phyloP scores from a whole-genome alignment of 23 tunicate genomes.

The Aplidium turbinatum region DNA sequence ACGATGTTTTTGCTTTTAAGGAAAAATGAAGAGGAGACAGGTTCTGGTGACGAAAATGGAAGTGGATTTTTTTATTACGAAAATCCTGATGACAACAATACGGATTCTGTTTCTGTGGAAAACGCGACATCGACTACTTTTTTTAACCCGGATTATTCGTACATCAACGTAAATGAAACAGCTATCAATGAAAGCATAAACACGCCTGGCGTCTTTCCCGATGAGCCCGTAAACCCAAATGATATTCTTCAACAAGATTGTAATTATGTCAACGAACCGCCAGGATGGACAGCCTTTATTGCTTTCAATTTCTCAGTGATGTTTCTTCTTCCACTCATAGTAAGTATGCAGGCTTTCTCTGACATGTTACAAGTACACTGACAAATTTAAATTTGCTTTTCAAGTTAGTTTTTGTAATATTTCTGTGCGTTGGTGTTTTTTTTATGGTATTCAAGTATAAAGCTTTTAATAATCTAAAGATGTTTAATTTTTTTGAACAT shows the following conservation, averaged over 20 bases:
- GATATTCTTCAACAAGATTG: neutral
- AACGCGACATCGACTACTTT: neutral
- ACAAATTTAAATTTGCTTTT: too few relatives aligned
- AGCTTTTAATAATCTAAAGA: too few relatives aligned
- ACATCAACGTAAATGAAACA: neutral
- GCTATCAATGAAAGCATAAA: neutral
- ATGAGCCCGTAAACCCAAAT: neutral
- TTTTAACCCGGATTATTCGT: neutral
- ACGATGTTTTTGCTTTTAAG: too few relatives aligned
- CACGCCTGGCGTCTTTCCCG: neutral
- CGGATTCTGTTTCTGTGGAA: neutral
- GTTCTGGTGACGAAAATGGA: too few relatives aligned
- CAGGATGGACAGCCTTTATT: constrained; percentile 36
- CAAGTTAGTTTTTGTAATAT: too few relatives aligned
- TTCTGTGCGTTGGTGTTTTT: too few relatives aligned
- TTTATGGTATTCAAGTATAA: too few relatives aligned
- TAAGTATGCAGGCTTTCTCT: neutral
- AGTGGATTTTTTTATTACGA: too few relatives aligned
- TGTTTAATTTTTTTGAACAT: too few relatives aligned
- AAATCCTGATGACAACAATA: neutral
- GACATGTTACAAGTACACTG: too few relatives aligned
- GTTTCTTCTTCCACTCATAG: constrained; percentile 57
- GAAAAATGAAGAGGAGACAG: too few relatives aligned
- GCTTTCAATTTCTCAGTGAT: constrained; percentile 42
- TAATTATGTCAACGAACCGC: constrained; percentile 16